These are phyloP conservation scores for Myzus persicae DNA, from an alignment of 1,140 invertebrate genomes.

Conservation along the genomic window DNA sequence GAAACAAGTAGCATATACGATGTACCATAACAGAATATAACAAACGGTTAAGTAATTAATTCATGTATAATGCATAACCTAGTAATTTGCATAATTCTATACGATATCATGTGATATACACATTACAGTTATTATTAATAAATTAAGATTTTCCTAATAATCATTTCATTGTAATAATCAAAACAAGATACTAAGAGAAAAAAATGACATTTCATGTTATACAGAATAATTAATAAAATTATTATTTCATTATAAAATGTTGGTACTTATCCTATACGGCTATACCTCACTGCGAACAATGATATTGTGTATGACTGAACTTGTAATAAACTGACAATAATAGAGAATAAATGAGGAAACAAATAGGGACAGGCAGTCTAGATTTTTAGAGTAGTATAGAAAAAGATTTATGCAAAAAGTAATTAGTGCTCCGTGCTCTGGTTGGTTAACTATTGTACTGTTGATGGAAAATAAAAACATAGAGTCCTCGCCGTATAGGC, in stretches of 20 bases:
- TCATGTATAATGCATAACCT: background rate
- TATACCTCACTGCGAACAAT: background rate
- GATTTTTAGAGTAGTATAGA: background rate
- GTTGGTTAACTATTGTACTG: background rate
- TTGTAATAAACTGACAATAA: background rate
- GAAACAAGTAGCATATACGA: slow-evolving; percentile 4
- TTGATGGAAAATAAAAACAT: background rate
- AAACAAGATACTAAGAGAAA: background rate
- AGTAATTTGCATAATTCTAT: slow-evolving; percentile 12
- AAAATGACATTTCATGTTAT: background rate
- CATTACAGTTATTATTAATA: background rate
- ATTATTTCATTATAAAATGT: background rate
- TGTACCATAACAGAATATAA: background rate
- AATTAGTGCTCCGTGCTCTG: background rate
- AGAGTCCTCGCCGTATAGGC: background rate
- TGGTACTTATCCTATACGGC: background rate
- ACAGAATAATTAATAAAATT: background rate
- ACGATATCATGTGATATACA: background rate
- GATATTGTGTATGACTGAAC: background rate
- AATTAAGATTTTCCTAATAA: slow-evolving; percentile 7
- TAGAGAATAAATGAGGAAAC: background rate
- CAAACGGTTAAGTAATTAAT: background rate
- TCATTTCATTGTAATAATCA: background rate
- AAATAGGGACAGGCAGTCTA: background rate
- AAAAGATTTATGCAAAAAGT: background rate